Conservation (phyloP, 1,140 invertebrate species). For the Rhizoglyphus robini region DNA sequence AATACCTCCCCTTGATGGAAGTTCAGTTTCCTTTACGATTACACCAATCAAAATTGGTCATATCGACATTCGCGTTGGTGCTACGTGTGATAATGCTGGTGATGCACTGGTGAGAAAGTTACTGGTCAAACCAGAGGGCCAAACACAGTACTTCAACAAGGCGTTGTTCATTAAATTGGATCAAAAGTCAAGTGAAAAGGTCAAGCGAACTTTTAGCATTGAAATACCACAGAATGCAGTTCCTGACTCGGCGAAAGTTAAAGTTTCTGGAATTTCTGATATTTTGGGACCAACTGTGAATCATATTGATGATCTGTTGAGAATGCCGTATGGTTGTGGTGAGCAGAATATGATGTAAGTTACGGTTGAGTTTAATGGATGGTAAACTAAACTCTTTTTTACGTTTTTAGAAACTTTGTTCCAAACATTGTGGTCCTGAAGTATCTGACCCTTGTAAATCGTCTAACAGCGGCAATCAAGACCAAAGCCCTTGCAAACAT, state of each 20-base stretch:
- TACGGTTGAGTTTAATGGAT: not conserved
- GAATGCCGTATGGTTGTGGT: no score
- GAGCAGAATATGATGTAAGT: conserved; percentile 54
- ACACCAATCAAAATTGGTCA: conserved; percentile 56
- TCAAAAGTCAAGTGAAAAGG: conserved; percentile 19
- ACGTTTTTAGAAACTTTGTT: conserved; percentile 57
- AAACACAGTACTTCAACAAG: conserved; percentile 56
- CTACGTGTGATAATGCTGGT: no score
- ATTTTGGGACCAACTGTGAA: conserved; percentile 56
- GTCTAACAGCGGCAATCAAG: conserved; percentile 48
- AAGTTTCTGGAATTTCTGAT: conserved; percentile 59
- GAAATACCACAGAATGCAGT: conserved; percentile 56
- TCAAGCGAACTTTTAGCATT: conserved; percentile 46
- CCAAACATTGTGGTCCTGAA: conserved; percentile 72
- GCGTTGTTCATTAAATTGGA: conserved; percentile 59
- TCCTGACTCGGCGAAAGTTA: conserved; percentile 51
- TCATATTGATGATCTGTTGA: no score
- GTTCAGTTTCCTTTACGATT: conserved; percentile 62
- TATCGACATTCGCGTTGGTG: conserved; percentile 59
- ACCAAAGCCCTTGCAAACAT: conserved; percentile 57
- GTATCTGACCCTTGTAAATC: conserved; percentile 49
- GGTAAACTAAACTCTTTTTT: no score
- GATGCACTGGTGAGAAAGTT: no score
- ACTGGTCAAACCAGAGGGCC: no score
- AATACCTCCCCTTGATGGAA: conserved; percentile 50